A percentile compares a stretch with the other conserved stretches of the same genome.
phyloP scores from a whole-genome alignment of 2,888 invertebrate genomes.

The Notodonta ziczac region DNA sequence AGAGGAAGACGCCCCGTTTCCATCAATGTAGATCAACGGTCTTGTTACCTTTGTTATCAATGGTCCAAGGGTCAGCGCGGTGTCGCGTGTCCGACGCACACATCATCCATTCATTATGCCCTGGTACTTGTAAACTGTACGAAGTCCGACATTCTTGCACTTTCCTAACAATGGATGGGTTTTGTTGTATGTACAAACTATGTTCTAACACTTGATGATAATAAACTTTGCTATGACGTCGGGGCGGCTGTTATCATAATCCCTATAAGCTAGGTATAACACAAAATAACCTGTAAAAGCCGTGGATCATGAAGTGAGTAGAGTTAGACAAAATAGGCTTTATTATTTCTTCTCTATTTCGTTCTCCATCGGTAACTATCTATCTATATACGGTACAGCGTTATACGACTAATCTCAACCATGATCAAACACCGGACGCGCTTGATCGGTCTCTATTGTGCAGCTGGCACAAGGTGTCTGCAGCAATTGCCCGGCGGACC shows the following conservation, averaged over 20 bases:
- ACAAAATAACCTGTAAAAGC: too few species aligned
- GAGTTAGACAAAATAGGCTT: too few species aligned
- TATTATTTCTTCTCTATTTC: background rate
- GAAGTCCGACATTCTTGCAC: conserved; percentile 48
- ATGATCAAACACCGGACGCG: conserved; percentile 39
- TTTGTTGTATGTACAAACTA: background rate
- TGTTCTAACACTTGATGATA: background rate
- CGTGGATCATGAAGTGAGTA: too few species aligned
- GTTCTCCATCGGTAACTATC: background rate
- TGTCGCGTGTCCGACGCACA: conserved; percentile 33
- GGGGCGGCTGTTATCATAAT: background rate
- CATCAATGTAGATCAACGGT: conserved; percentile 10
- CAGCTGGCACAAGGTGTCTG: conserved; percentile 41
- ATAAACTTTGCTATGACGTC: background rate
- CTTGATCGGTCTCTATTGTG: conserved; percentile 46
- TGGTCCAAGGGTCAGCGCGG: conserved; percentile 45
- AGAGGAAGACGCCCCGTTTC: background rate
- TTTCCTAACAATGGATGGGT: conserved; percentile 26
- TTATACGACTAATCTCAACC: conserved; percentile 30
- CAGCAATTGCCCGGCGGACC: conserved; percentile 44
- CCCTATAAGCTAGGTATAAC: too few species aligned
- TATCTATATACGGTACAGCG: background rate
- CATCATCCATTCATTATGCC: conserved; percentile 41
- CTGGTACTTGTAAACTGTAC: conserved; percentile 36
- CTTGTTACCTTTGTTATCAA: conserved; percentile 31